phyloP scores from a whole-genome alignment of 2,797 vertebrate genomes.

The Glossophaga mutica region DNA sequence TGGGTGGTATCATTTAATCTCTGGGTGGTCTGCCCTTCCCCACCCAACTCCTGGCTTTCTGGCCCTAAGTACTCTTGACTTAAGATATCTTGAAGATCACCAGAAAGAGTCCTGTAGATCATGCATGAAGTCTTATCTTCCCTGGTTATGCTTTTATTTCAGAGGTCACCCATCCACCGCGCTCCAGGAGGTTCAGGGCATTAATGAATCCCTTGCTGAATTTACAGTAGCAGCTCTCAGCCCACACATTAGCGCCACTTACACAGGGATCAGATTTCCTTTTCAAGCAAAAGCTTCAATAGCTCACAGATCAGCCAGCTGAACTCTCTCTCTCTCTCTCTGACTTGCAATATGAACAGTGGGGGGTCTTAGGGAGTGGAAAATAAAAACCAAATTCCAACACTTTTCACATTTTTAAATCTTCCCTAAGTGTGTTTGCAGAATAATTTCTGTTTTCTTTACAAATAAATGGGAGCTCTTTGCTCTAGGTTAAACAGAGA shows the following conservation, averaged over 20 bases:
- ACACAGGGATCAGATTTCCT: slow-evolving; percentile 48
- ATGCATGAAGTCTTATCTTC: slow-evolving; percentile 60
- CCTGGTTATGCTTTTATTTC: slow-evolving; percentile 48
- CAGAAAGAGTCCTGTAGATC: slow-evolving; percentile 40
- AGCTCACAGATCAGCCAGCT: slow-evolving; percentile 18
- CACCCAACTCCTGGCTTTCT: slow-evolving; percentile 38
- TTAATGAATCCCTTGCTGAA: slow-evolving; percentile 24
- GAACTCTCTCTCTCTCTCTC: neutral
- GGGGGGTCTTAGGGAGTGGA: neutral
- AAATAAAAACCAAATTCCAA: slow-evolving; percentile 41
- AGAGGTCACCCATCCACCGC: neutral
- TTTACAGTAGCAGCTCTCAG: slow-evolving; percentile 59
- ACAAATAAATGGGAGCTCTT: neutral
- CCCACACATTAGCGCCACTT: slow-evolving; percentile 53
- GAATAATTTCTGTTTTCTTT: neutral
- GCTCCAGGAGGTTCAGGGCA: neutral
- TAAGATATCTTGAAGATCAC: slow-evolving; percentile 65
- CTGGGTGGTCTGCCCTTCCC: slow-evolving; percentile 64
- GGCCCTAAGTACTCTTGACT: slow-evolving; percentile 35
- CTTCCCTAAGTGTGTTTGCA: neutral
- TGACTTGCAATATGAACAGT: neutral
- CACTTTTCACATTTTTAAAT: neutral
- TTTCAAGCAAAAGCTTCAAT: slow-evolving; percentile 48
- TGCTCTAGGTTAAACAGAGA: neutral
- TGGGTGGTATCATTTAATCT: slow-evolving; percentile 47